Conservation (phyloP, 2,888 invertebrate species). For the Cyrtodaria siliqua region DNA sequence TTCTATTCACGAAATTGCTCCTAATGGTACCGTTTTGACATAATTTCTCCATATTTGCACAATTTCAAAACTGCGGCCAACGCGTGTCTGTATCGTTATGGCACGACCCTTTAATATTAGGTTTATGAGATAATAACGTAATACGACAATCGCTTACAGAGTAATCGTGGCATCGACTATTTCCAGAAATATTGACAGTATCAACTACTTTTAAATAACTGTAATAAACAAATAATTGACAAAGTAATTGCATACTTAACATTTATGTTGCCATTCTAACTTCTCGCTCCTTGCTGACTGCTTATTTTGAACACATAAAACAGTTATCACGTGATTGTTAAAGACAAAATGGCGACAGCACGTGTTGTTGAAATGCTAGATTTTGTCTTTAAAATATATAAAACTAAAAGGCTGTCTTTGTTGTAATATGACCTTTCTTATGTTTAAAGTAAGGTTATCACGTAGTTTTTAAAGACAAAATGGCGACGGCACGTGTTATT, state of each 20-base stretch:
- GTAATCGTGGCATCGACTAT: constrained; percentile 1
- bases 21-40: constrained; percentile 2
- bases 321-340: too few relatives aligned
- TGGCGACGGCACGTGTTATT: too few relatives aligned
- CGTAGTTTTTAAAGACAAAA: too few relatives aligned
- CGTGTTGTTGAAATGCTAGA: too few relatives aligned
- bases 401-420: too few relatives aligned
- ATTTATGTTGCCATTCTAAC: constrained; percentile 36
- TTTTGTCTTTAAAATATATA: too few relatives aligned
- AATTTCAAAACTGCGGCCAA: not conserved
- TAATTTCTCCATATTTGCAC: not conserved
- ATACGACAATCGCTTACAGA: not conserved
- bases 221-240: constrained; percentile 53
- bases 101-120: constrained; percentile 16
- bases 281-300: not conserved
- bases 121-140: constrained; percentile 34
- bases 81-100: constrained; percentile 11
- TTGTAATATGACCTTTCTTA: too few relatives aligned
- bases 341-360: not conserved
- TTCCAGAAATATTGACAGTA: constrained; percentile 35
- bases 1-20: not conserved
- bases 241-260: constrained; percentile 45
- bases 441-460: too few relatives aligned
- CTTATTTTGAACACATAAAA: constrained; percentile 36
- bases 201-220: constrained; percentile 40